These are phyloP conservation scores for Sympetrum striolatum DNA, from an alignment of 2,888 invertebrate species.

Conservation along the genomic window DNA sequence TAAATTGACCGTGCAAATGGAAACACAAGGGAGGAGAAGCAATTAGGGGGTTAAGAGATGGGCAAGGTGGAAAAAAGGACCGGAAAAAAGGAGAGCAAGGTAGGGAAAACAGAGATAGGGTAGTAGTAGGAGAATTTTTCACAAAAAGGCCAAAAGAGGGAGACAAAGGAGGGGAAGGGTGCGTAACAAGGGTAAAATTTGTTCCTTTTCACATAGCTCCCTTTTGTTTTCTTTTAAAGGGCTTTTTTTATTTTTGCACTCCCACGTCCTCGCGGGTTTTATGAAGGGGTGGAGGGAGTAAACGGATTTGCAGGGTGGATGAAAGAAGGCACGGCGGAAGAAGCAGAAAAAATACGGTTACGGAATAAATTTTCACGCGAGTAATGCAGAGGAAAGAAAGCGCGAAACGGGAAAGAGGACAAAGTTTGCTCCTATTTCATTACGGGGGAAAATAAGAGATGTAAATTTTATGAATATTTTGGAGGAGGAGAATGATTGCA, in stretches of 20 bases:
- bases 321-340: neutral
- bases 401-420: neutral
- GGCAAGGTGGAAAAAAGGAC: constrained; percentile 23
- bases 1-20: constrained; percentile 4
- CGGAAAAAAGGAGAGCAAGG: neutral
- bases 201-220: neutral
- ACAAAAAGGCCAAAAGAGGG: constrained; percentile 17
- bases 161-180: neutral
- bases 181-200: neutral
- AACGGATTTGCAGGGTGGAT: neutral
- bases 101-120: neutral
- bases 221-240: neutral
- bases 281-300: neutral
- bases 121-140: neutral
- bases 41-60: constrained; percentile 30
- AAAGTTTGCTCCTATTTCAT: neutral
- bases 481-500: neutral
- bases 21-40: neutral
- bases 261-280: neutral
- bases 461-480: neutral
- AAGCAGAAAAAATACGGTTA: neutral
- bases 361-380: neutral
- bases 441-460: neutral
- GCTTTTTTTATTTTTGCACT: neutral
- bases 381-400: neutral